Evolutionary conservation across 2,797 vertebrate genomes (phyloP).

Genomic region (Myoxocephalus aenaeus): DNA sequence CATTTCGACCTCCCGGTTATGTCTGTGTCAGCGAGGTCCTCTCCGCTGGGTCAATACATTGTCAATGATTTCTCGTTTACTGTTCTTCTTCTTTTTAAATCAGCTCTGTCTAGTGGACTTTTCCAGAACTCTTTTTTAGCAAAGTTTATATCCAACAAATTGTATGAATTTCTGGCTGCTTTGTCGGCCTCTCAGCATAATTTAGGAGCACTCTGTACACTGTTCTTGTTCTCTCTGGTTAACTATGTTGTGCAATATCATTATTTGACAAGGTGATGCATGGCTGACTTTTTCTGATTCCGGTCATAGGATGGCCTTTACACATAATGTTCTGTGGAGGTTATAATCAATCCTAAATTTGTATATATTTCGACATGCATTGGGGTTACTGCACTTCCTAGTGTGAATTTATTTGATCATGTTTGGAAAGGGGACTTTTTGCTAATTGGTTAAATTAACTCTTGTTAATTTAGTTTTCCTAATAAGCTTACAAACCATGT

Average conservation of each 20-base stretch:
- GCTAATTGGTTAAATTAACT: not conserved
- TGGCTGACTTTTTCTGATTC: not conserved
- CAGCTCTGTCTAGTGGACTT: not conserved
- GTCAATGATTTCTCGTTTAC: slow-evolving; percentile 37
- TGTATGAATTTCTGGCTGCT: not conserved
- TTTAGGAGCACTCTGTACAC: not conserved
- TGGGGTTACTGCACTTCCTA: not conserved
- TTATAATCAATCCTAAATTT: not conserved
- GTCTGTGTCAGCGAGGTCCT: not conserved
- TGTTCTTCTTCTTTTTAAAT: not conserved
- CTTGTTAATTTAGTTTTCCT: not conserved
- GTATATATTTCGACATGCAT: not conserved
- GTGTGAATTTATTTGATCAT: not conserved
- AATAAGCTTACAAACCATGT: not conserved
- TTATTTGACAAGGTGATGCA: not conserved
- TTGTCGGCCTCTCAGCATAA: not conserved
- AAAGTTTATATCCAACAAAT: not conserved
- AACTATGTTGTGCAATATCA: not conserved
- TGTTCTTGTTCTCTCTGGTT: not conserved
- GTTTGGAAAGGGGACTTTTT: not conserved
- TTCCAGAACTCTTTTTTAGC: not conserved
- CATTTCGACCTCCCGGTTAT: not conserved
- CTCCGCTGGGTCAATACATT: slow-evolving; percentile 12
- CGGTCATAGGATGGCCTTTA: not conserved
- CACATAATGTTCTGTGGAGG: not conserved